A percentile compares a stretch with the other conserved stretches of the same genome.
These are phyloP conservation scores for Macquaria australasica DNA, from an alignment of 2,113 vertebrate species.

Conservation along the genomic window DNA sequence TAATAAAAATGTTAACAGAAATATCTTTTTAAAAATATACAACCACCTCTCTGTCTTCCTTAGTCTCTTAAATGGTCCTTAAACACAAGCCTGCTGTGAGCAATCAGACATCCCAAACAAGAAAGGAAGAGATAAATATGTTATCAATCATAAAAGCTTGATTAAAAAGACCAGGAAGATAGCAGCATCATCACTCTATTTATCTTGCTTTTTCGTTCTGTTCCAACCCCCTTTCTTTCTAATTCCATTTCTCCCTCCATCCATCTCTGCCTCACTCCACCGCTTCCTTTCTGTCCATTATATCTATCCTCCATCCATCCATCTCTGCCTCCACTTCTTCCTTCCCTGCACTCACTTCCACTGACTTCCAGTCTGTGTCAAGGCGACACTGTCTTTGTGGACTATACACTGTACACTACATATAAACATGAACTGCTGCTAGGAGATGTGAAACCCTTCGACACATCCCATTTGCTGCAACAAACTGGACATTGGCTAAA, in stretches of 20 bases:
- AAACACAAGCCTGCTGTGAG: neutral
- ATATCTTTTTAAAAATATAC: too few relatives aligned
- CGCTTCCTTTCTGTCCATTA: constrained; percentile 4
- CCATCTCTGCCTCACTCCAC: constrained; percentile 21
- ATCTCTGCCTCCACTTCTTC: neutral
- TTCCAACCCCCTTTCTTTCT: constrained; percentile 11
- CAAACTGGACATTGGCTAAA: neutral
- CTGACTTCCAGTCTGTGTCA: neutral
- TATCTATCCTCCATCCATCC: constrained; percentile 8
- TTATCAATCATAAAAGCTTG: constrained; percentile 44
- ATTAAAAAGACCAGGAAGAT: neutral
- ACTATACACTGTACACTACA: neutral
- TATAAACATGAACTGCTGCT: neutral
- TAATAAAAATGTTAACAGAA: neutral
- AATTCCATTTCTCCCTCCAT: constrained; percentile 35
- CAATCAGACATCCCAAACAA: constrained; percentile 11
- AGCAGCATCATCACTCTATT: constrained; percentile 47
- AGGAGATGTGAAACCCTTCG: neutral
- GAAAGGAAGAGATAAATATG: constrained; percentile 18
- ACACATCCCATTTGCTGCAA: neutral
- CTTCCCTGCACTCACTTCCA: neutral
- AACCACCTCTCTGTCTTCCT: neutral
- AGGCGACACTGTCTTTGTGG: neutral
- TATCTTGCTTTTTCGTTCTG: constrained; percentile 14
- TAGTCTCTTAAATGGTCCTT: neutral